Conservation (phyloP, 30 jellyfish, hydroid and myxozoan genomes). For the Catostylus mosaicus region DNA sequence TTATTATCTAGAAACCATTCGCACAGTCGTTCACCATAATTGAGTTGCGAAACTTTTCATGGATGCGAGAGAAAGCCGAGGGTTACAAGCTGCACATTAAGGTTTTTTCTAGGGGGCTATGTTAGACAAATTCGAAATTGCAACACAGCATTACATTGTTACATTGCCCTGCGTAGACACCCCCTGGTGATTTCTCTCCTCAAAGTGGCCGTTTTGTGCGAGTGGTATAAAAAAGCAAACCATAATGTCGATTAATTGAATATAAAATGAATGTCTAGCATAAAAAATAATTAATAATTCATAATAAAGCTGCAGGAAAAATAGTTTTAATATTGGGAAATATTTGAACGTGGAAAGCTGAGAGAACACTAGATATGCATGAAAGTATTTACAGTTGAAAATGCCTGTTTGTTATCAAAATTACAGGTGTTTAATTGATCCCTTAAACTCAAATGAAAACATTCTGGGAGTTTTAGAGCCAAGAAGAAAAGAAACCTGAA, state of each 20-base stretch:
- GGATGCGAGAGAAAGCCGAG: background rate
- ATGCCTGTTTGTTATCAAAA: background rate
- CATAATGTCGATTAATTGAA: conserved; percentile 1
- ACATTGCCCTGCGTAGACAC: background rate
- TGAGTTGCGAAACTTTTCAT: background rate
- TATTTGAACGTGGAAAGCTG: background rate
- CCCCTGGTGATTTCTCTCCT: background rate
- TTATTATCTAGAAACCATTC: background rate
- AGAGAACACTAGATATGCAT: background rate
- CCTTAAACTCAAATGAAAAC: background rate
- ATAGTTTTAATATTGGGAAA: background rate
- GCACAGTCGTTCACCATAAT: background rate
- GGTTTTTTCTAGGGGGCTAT: background rate
- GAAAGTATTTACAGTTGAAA: background rate
- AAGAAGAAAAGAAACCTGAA: background rate
- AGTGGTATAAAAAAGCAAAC: background rate
- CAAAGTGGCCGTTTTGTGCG: background rate
- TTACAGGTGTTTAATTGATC: background rate
- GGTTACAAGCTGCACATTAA: background rate
- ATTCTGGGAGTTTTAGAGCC: background rate
- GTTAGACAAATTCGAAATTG: background rate
- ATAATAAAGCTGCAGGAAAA: background rate
- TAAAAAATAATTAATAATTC: background rate
- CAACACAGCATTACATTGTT: background rate
- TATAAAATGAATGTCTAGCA: background rate